Evolutionary conservation across 1,140 invertebrate genomes (phyloP), one percentile per base, ranked within the genome.

Genomic region (Octopus sinensis): DNA sequence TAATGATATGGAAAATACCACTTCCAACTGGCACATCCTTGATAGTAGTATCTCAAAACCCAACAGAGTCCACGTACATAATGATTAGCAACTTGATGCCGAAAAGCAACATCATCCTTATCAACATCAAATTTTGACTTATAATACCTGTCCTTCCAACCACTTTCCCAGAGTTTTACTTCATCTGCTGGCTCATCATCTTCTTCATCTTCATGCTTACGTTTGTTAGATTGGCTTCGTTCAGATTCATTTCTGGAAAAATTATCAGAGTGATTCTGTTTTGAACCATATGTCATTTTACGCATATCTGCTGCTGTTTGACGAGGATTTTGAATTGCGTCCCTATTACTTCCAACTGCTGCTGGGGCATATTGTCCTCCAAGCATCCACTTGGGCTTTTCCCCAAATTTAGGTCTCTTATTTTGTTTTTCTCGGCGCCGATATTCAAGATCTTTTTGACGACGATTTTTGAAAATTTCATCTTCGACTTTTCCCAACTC

Each of bases 1-100:
- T 99, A 99, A 91, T 99, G 98, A 90, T 98, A 99, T 0, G 98
- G 98, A 91, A 97, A 99, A 92, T 98, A 99, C 98, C 98, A 99
- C 91, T 98, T 96, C 98, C 98, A 99, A 4, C 97, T 98, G 43
- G 97, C 95, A 92, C 98, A 99, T 75, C 98, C 98, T 93, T 94
- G 86, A 92, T 99, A 99, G 91, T 99, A 99, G 91, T 99, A 99
- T 82, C 95, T 94, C 17, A 99, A 92, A 7, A 99, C 98, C 98
- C 98, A 99, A 91, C 97, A 98, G 10, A 99, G 92, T 0, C 98
- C 98, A 76, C 94, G 93, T 0, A 98, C 96, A 92, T 99, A 99
- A 90, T 98, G 96, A 79, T 95, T 92, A 7, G 96, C 92, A 9
- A 99, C 96, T 86, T 94, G 94, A 86, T 96, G 93, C 90, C 97